Percentiles rank a stretch among this genome's conserved stretches.
Conservation (phyloP, 2,888 invertebrate species). For the Pasiphila rectangulata region DNA sequence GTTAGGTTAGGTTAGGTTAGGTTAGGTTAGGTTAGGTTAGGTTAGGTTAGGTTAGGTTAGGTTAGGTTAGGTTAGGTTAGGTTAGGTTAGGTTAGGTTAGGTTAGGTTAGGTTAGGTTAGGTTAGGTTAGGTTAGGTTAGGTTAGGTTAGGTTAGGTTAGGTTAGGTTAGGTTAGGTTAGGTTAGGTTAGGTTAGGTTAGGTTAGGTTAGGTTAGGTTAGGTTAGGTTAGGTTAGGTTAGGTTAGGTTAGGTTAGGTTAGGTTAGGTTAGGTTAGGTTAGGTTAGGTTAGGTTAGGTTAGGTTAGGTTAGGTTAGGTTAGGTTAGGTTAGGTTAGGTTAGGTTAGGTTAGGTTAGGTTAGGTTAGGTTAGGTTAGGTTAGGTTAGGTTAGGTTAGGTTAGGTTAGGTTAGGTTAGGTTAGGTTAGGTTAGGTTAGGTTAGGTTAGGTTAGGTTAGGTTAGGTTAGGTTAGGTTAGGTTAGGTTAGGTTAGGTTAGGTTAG, state of each 20-base stretch:
- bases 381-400: slow-evolving; percentile 36
- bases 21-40: slow-evolving; percentile 31
- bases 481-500: slow-evolving; percentile 32
- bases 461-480: slow-evolving; percentile 34
- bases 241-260: slow-evolving; percentile 18
- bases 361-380: slow-evolving; percentile 36
- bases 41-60: slow-evolving; percentile 32
- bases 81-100: slow-evolving; percentile 8
- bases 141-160: slow-evolving; percentile 14
- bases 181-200: slow-evolving; percentile 21
- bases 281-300: slow-evolving; percentile 35
- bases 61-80: slow-evolving; percentile 11
- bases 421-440: slow-evolving; percentile 36
- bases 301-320: slow-evolving; percentile 33
- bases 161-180: slow-evolving; percentile 25
- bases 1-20: slow-evolving; percentile 35
- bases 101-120: slow-evolving; percentile 17
- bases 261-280: slow-evolving; percentile 21
- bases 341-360: slow-evolving; percentile 33
- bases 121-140: slow-evolving; percentile 17
- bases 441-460: slow-evolving; percentile 34
- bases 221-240: slow-evolving; percentile 19
- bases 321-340: slow-evolving; percentile 33
- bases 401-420: slow-evolving; percentile 36
- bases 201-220: slow-evolving; percentile 14